These are phyloP conservation scores for Ctenopoma multispine DNA, from an alignment of 2,797 vertebrate species.

Conservation along the genomic window DNA sequence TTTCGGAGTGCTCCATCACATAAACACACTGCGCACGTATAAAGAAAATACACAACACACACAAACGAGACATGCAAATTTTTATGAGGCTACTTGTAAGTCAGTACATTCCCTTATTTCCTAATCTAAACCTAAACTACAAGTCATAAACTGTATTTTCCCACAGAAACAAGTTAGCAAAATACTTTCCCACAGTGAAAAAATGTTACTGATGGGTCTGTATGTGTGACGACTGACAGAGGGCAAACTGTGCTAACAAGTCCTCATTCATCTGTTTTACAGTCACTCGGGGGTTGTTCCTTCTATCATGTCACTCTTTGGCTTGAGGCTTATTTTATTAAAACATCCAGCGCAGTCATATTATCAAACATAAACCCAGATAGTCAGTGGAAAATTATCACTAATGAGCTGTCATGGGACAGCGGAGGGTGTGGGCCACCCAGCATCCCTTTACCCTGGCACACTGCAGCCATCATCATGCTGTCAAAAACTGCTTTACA, in stretches of 20 bases:
- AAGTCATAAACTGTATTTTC: conserved; percentile 20
- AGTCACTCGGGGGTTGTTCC: conserved; percentile 14
- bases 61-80: neutral
- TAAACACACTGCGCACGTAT: conserved; percentile 15
- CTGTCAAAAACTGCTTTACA: conserved; percentile 27
- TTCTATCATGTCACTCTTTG: conserved; percentile 38
- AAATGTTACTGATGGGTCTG: neutral
- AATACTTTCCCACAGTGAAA: conserved; percentile 23
- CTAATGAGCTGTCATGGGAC: conserved; percentile 64
- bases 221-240: conserved; percentile 2
- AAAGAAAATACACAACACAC: neutral
- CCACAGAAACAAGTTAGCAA: conserved; percentile 20
- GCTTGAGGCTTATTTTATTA: conserved; percentile 12
- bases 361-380: conserved; percentile 35
- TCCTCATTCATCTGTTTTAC: conserved; percentile 38
- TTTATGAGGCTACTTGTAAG: conserved; percentile 16
- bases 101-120: conserved; percentile 13
- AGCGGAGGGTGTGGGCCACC: conserved; percentile 52
- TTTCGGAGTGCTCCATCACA: neutral
- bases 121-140: conserved; percentile 15
- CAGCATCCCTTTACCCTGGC: conserved; percentile 20
- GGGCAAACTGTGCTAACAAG: conserved; percentile 19
- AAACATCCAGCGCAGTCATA: conserved; percentile 28
- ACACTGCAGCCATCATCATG: conserved; percentile 30
- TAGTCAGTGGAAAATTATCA: conserved; percentile 37